Percentiles rank a stretch among this genome's conserved stretches.
phyloP scores from a whole-genome alignment of 2,113 vertebrate species.

The Takifugu bimaculatus region DNA sequence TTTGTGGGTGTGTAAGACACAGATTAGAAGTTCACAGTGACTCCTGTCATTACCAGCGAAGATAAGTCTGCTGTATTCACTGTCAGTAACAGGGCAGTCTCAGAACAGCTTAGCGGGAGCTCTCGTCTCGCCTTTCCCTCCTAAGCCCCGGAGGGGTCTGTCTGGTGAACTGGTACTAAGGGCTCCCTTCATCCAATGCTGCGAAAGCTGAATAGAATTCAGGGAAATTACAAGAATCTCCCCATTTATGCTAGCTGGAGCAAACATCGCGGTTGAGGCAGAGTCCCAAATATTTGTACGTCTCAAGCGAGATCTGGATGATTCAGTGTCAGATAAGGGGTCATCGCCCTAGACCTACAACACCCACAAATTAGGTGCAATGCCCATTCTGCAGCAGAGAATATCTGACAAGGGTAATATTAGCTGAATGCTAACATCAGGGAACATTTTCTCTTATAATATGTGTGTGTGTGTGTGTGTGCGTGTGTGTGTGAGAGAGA shows the following conservation, averaged over 20 bases:
- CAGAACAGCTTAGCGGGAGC: conserved; percentile 58
- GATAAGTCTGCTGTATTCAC: conserved; percentile 53
- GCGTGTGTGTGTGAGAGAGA: no score
- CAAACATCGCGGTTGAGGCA: conserved; percentile 30
- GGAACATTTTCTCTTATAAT: no score
- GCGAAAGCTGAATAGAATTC: conserved; percentile 63
- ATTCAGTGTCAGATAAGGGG: background rate
- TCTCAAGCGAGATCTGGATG: conserved; percentile 13
- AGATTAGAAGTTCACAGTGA: conserved; percentile 57
- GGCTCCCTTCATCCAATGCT: conserved; percentile 58
- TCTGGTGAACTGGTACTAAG: conserved; percentile 52
- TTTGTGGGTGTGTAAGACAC: conserved; percentile 31
- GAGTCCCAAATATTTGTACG: conserved; percentile 45
- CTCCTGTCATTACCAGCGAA: conserved; percentile 41
- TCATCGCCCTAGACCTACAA: no score
- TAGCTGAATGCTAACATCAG: no score
- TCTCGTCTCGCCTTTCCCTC: conserved; percentile 51
- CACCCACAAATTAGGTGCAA: no score
- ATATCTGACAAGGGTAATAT: no score
- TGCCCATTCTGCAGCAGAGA: no score
- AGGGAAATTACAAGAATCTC: conserved; percentile 69
- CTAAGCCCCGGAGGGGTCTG: conserved; percentile 44
- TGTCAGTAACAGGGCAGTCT: conserved; percentile 62
- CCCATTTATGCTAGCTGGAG: conserved; percentile 38
- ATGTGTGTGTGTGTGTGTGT: no score